Conservation (phyloP, 1,140 invertebrate species). For the Calephelis virginiensis region DNA sequence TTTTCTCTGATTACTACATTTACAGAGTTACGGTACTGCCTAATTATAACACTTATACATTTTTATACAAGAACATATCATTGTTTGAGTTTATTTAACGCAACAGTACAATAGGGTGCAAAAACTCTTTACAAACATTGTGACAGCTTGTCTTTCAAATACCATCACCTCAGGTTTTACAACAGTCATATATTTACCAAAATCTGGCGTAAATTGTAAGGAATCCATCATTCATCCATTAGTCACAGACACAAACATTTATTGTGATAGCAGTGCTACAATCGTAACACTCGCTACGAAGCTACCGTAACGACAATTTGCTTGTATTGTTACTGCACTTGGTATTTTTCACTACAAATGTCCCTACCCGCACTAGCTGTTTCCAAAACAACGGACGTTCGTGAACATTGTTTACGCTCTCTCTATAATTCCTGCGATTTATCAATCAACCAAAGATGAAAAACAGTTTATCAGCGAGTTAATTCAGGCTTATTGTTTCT, state of each 20-base stretch:
- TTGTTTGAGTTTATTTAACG: constrained; percentile 4
- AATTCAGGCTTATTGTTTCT: not conserved
- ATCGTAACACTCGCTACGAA: constrained; percentile 74
- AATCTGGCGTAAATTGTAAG: constrained; percentile 68
- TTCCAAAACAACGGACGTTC: constrained; percentile 66
- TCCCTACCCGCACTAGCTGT: constrained; percentile 64
- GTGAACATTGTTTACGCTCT: constrained; percentile 53
- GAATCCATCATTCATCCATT: constrained; percentile 77
- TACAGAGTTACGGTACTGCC: not conserved
- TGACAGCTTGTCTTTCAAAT: constrained; percentile 61
- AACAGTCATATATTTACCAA: constrained; percentile 68
- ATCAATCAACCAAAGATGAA: constrained; percentile 12
- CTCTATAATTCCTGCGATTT: constrained; percentile 26
- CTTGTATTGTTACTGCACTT: constrained; percentile 63
- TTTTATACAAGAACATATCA: not conserved
- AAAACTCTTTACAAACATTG: constrained; percentile 42
- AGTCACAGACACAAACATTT: constrained; percentile 72
- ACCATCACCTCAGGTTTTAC: constrained; percentile 65
- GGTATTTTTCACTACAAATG: constrained; percentile 72
- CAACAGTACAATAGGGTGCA: not conserved
- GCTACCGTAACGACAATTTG: constrained; percentile 77
- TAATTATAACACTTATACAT: constrained; percentile 10
- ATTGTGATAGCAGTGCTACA: constrained; percentile 70
- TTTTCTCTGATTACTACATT: not conserved
- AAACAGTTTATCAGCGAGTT: not conserved